phyloP scores from a whole-genome alignment of 2,888 invertebrate species.

The Linnaemya vulpina region DNA sequence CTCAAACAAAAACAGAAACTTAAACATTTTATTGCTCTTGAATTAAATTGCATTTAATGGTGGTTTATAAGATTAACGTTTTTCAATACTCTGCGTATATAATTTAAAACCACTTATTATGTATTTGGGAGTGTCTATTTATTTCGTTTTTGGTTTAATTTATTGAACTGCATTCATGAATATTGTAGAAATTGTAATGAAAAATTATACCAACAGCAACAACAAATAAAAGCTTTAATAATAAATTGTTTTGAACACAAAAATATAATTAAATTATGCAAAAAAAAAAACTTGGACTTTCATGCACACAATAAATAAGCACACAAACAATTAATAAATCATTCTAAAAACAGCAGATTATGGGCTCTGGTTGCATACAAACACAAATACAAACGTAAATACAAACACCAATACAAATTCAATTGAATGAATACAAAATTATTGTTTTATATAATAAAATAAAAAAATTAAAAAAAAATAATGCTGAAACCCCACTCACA shows the following conservation, averaged over 20 bases:
- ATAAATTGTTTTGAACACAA: conserved; percentile 44
- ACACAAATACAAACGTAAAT: conserved; percentile 36
- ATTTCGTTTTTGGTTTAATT: conserved; percentile 43
- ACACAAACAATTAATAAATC: conserved; percentile 59
- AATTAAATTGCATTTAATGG: conserved; percentile 21
- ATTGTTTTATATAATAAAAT: background rate
- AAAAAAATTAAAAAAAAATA: background rate
- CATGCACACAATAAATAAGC: conserved; percentile 15
- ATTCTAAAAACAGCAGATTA: conserved; percentile 54
- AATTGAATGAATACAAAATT: conserved; percentile 39
- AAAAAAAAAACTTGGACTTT: background rate
- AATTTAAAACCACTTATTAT: background rate
- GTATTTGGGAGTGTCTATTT: conserved; percentile 10
- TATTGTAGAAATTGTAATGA: conserved; percentile 8
- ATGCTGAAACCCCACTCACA: background rate
- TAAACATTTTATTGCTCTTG: background rate
- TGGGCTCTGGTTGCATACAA: conserved; percentile 30
- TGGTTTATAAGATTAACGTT: conserved; percentile 44
- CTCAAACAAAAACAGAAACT: too few relatives aligned
- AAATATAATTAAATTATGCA: conserved; percentile 15
- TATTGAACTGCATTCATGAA: conserved; percentile 20
- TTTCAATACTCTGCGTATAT: conserved; percentile 7
- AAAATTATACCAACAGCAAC: background rate
- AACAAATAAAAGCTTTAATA: conserved; percentile 38
- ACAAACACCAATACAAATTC: conserved; percentile 27